Evolutionary conservation across 2,888 invertebrate species (phyloP), one percentile per base, ranked within the genome.

Genomic region (Bembecia ichneumoniformis): DNA sequence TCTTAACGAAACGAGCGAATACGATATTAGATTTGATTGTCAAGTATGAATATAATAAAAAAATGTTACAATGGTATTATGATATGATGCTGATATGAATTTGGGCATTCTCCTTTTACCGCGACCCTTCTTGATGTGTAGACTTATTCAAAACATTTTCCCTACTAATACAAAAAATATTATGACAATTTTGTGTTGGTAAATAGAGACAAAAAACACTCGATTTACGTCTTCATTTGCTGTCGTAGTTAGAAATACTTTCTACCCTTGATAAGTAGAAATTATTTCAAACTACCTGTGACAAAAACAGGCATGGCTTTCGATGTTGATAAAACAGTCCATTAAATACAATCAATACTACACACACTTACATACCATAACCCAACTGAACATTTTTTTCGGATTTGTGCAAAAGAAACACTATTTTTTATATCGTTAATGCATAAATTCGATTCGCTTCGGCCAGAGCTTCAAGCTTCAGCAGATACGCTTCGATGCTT

Each of bases 401-500:
- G 28, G 28, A 28, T 28, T 28, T 9, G 9, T 28, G 28, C 28
- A 28, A 28, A 28, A 9, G 28, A 28, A 1, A 28, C 9, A 5
- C 2, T 28, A 28, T 28, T 28, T 28, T n/a, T 9, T 28, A 28
- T 28, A 28, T 9, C 7, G 9, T 9, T 28, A 40, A 14, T 13
- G 40, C 14, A 40, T 40, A 44, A 44, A 44, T 44, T 16, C 44
- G 17, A 44, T 44, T 50, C 46, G 73, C 74, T 75, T 73, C 64
- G 58, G 68, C 73, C 65, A 64, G 49, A 57, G 71, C 71, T 76
- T 66, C 28, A 58, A 62, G 81, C 81, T 80, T 74, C 60, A 66
- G 68, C 75, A 76, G 63, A 62, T 58, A 58, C 67, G 82, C 82
- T 80, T 81, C 55, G 54, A 66, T 66, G 86, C 86, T 86, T 84